Conservation (phyloP, 2,113 vertebrate species). For the Lethenteron reissneri region DNA sequence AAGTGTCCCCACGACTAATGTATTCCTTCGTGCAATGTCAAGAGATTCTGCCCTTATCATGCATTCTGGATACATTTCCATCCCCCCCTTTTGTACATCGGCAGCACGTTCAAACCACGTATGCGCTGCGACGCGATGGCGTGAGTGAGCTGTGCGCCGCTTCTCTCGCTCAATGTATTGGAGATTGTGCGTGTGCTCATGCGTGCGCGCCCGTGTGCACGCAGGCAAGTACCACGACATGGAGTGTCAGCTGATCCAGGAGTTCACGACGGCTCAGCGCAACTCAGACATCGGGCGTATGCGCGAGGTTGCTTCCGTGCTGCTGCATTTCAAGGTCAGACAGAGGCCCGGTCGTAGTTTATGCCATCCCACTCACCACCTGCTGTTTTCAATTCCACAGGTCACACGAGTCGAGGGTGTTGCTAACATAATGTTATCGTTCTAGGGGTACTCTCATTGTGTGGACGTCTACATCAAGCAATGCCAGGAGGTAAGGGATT, state of each 20-base stretch:
- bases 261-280: constrained; percentile 76
- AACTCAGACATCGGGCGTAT: constrained; percentile 81
- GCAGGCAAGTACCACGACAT: constrained; percentile 98
- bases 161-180: not conserved
- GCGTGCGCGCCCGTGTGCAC: not conserved
- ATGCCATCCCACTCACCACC: not conserved
- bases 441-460: constrained; percentile 87
- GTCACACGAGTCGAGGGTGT: no score
- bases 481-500: constrained; percentile 68
- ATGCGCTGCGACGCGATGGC: no score
- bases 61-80: no score
- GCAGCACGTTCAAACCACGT: no score
- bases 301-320: constrained; percentile 86
- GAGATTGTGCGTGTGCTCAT: not conserved
- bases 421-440: not conserved
- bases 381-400: not conserved
- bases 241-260: constrained; percentile 89
- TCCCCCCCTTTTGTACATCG: no score
- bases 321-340: constrained; percentile 91
- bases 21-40: no score
- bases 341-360: no score
- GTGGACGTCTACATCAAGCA: constrained; percentile 98
- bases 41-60: no score
- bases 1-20: no score
- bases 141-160: no score